A percentile compares a stretch with the other conserved stretches of the same genome.
These are phyloP conservation scores for Kryphioiulus occultus DNA, from an alignment of 2,888 invertebrate species.

Conservation along the genomic window DNA sequence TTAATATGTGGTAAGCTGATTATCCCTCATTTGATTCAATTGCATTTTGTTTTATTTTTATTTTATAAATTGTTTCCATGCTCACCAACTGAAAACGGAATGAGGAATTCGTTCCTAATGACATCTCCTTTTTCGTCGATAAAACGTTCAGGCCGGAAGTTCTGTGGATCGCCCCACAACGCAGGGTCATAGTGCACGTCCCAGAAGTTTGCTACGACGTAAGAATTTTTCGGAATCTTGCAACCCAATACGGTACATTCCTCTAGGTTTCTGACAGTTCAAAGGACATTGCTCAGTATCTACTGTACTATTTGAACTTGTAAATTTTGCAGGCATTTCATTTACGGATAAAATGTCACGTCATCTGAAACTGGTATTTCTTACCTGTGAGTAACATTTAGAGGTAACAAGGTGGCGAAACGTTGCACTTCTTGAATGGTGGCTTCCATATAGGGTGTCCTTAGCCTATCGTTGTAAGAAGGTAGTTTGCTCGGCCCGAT, in stretches of 20 bases:
- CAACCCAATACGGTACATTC: slow-evolving; percentile 37
- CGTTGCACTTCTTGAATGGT: slow-evolving; percentile 48
- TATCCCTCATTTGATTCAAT: too few relatives aligned
- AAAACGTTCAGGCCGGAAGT: slow-evolving; percentile 52
- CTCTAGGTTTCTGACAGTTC: background rate
- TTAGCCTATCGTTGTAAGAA: background rate
- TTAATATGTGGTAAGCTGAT: background rate
- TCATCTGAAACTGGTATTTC: background rate
- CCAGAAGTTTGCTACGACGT: slow-evolving; percentile 46
- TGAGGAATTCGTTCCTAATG: slow-evolving; percentile 48
- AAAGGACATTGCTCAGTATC: too few relatives aligned
- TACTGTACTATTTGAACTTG: too few relatives aligned
- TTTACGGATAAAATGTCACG: too few relatives aligned
- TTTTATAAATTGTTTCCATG: background rate
- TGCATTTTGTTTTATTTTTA: too few relatives aligned
- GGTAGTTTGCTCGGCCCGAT: slow-evolving; percentile 43
- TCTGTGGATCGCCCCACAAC: slow-evolving; percentile 49
- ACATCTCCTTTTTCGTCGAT: slow-evolving; percentile 51
- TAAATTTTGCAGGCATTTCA: too few relatives aligned
- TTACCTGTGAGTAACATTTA: slow-evolving; percentile 49
- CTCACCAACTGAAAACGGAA: slow-evolving; percentile 53
- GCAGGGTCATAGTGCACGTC: slow-evolving; percentile 47
- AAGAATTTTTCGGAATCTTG: slow-evolving; percentile 46
- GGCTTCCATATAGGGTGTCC: slow-evolving; percentile 50
- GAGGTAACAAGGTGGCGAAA: slow-evolving; percentile 43